Base-by-base conservation (phyloP, 1,140 invertebrate species). In the Pararge aegeria region DNA sequence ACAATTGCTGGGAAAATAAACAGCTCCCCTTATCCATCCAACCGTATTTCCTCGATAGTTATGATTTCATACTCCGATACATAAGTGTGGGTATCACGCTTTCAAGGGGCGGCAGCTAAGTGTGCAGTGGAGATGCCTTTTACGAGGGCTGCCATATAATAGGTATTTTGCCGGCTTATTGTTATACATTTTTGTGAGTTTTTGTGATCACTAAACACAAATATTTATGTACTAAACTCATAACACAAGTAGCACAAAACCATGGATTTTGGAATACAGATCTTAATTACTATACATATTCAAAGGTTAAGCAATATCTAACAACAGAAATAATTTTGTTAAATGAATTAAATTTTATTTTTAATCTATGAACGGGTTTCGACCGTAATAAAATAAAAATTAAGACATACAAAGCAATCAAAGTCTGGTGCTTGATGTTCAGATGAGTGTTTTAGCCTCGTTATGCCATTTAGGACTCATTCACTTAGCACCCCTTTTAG, bases 81-180 rank as follows among this genome's bases (percentile, higher is more conserved):
- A 46, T 46, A 66, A 40, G 50, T 68, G 60, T 64, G 55, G 61
- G 50, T 70, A 72, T 73, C 70, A 67, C 61, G 70, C 73, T 70
- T 71, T 59, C 53, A 70, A 72, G 73, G 61, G 68, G 68, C 55
- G 55, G 58, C 51, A 64, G 73, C 59, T 68, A 61, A 77, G 78
- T 75, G 77, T 59, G 68, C 66, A 66, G 66, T 66, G 62, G 70
- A 73, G 64, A 71, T 75, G 72, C 73, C 78, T 79, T 84, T 80
- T 81, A 80, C 66, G 61, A 46, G 44, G 18, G 44, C 21, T 20
- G 12, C 7, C 44, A 46, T 20, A 21, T 42, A 6, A 42, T 15
- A 16, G 38, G 15, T 5, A 42, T 42, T 38, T 34, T 34, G 30
- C 30, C 30, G 1, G 30, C 10, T 10, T 34, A 12, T 34, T 12